A percentile compares a stretch with the other conserved stretches of the same genome.
Conservation (phyloP, 1,140 invertebrate genomes). For the Zaprionus inermis region DNA sequence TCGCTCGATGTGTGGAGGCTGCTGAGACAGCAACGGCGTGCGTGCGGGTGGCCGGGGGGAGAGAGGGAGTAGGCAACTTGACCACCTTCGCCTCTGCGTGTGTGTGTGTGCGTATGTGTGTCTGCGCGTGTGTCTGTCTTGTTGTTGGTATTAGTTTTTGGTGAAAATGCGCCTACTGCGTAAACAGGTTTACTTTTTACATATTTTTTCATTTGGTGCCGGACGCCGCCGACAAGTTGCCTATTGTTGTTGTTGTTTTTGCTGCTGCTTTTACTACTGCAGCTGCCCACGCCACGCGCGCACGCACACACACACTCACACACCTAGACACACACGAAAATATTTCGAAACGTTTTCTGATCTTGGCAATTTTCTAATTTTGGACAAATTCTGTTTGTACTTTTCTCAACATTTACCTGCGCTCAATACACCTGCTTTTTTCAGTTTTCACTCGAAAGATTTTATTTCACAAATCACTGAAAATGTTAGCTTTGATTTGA, state of each 20-base stretch:
- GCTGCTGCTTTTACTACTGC: conserved; percentile 14
- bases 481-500: conserved; percentile 15
- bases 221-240: conserved; percentile 31
- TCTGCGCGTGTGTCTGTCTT: conserved; percentile 6
- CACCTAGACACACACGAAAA: not conserved
- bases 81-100: conserved; percentile 29
- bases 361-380: conserved; percentile 38
- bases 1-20: conserved; percentile 5
- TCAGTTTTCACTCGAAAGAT: not conserved
- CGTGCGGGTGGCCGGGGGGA: conserved; percentile 10
- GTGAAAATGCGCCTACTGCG: conserved; percentile 52
- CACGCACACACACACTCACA: conserved; percentile 1
- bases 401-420: conserved; percentile 24
- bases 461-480: conserved; percentile 27
- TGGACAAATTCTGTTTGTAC: conserved; percentile 1
- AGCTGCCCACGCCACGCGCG: conserved; percentile 51
- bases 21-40: not conserved
- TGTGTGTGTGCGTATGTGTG: not conserved
- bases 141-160: conserved; percentile 34
- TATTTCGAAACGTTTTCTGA: conserved; percentile 24
- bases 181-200: conserved; percentile 52
- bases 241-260: conserved; percentile 21
- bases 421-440: conserved; percentile 5
- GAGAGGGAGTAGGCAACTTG: conserved; percentile 20
- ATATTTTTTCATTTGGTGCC: conserved; percentile 46